Evolutionary conservation across 2,113 vertebrate species (phyloP), one percentile per base, ranked within the genome.

Genomic region (Silurus meridionalis): DNA sequence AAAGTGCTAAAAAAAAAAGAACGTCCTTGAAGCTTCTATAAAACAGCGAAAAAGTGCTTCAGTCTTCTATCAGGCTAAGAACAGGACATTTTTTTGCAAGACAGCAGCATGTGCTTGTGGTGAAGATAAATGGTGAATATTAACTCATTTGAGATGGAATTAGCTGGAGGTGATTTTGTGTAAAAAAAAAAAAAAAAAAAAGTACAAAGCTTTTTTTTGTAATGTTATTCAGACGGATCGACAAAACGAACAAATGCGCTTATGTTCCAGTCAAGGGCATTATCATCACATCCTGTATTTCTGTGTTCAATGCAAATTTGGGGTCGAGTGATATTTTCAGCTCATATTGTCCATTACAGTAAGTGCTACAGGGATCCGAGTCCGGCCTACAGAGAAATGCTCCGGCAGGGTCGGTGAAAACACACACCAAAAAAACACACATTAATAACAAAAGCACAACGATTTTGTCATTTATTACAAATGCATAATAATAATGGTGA

Each of bases 81-180:
- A 93, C 78, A 25, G 7, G 94, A 93, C 92, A 92, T 92, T 92
- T 93, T 95, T 94, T 66, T 92, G 91, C 91, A 86, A 94, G 92
- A 91, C 93, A 94, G 94, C 37, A 1, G 37, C 93, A 93, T 92
- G 93, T 93, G 93, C 92, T 94, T 95, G 94, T 94, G 93, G 74
- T 58, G 25, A 89, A 94, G 93, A 94, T 95, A 94, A 95, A 94
- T 94, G 93, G 95, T 95, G 92, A 94, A 94, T 95, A 95, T 95
- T 95, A 93, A 90, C 94, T 37, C 91, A 93, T 92, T 94, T 94
- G 89, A 91, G 91, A 91, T 92, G 86, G 89, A 93, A 92, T 92
- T 61, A 88, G 82, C 90, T 83, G 82, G 88, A 92, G 87, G 92
- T 90, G 89, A 89, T 90, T 91, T 88, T 74, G 67, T 85, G 84